Conservation (phyloP, 2,888 invertebrate species). For the Eugnorisma glareosa region DNA sequence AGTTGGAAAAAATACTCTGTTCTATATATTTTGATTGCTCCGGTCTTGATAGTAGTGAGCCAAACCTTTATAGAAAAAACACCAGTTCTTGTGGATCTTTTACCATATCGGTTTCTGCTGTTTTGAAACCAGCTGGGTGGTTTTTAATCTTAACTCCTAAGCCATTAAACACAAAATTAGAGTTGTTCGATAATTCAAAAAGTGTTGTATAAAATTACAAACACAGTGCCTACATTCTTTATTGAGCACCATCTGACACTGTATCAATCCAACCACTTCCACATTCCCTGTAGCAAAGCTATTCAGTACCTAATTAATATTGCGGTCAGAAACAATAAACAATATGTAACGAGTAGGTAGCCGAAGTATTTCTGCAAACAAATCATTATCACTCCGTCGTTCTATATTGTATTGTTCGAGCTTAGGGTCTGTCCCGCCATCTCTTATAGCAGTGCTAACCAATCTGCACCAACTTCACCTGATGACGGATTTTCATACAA, state of each 20-base stretch:
- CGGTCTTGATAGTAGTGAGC: not conserved
- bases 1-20: not conserved
- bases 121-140: not conserved
- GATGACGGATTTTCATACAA: not conserved
- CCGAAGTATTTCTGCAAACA: constrained; percentile 46
- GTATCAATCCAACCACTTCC: constrained; percentile 9
- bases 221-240: not conserved
- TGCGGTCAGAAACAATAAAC: constrained; percentile 43
- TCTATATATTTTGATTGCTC: not conserved
- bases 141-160: not conserved
- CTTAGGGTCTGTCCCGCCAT: not conserved
- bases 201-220: not conserved
- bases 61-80: no score
- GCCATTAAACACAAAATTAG: no score
- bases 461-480: not conserved
- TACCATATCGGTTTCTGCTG: not conserved
- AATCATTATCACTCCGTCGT: constrained; percentile 49
- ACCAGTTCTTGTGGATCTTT: not conserved
- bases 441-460: not conserved
- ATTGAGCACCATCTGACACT: not conserved
- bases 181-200: not conserved
- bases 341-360: constrained; percentile 29
- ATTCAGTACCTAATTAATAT: constrained; percentile 45
- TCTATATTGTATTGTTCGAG: constrained; percentile 34
- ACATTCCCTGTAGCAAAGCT: constrained; percentile 25